Evolutionary conservation across 2,113 vertebrate genomes (phyloP).

Genomic region (Rhagologus leucostigma): DNA sequence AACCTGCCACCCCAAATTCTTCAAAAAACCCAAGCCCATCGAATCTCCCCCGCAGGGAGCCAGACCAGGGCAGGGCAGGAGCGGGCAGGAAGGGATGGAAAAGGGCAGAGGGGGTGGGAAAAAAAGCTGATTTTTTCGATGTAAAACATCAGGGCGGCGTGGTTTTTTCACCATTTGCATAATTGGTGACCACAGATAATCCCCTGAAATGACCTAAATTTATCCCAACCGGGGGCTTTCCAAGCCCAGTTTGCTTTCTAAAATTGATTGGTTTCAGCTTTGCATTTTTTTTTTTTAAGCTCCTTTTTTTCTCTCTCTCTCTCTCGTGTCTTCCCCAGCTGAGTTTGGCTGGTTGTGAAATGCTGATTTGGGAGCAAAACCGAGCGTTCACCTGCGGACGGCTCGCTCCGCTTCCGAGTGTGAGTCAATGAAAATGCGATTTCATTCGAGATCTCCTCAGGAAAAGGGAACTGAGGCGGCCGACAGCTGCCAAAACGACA

Average conservation of each 20-base stretch:
- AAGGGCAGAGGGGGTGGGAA: background rate
- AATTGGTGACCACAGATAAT: conserved; percentile 35
- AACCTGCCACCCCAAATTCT: background rate
- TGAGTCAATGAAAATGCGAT: background rate
- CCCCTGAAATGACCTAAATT: conserved; percentile 55
- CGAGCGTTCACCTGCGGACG: background rate
- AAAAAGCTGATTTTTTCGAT: background rate
- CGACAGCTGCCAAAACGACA: background rate
- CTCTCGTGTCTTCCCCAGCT: background rate
- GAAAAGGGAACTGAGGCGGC: conserved; percentile 19
- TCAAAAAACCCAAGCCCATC: background rate
- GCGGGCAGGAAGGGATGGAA: background rate
- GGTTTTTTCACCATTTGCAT: conserved; percentile 32
- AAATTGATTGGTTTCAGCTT: conserved; percentile 46
- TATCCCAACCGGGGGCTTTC: conserved; percentile 52
- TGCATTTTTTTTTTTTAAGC: background rate
- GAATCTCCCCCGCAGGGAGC: background rate
- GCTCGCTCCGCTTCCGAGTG: background rate
- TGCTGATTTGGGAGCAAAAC: background rate
- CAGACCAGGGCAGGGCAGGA: background rate
- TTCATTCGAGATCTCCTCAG: background rate
- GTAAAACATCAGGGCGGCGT: background rate
- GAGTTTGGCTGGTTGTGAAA: background rate
- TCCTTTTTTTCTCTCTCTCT: background rate
- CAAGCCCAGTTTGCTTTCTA: conserved; percentile 7